These are phyloP conservation scores for Watsonalla cultraria DNA, from an alignment of 2,888 invertebrate species.

Conservation along the genomic window DNA sequence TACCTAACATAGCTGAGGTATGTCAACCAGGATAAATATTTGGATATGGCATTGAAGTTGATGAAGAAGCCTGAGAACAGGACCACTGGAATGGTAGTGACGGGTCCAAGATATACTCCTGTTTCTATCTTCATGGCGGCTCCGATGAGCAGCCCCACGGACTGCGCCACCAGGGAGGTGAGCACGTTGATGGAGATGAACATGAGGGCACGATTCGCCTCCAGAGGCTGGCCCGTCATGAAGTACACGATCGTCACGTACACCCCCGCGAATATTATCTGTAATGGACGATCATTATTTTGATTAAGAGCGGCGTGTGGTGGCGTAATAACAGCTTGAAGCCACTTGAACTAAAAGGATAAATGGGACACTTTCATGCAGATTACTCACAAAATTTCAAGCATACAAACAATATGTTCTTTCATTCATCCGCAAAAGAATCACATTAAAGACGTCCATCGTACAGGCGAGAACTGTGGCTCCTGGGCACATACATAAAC, in stretches of 20 bases:
- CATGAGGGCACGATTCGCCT: constrained; percentile 89
- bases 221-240: constrained; percentile 97
- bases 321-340: too few relatives aligned
- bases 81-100: constrained; percentile 93
- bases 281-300: constrained; percentile 35
- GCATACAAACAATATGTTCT: not conserved
- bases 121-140: constrained; percentile 93
- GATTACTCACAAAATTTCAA: too few relatives aligned
- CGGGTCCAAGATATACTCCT: constrained; percentile 89
- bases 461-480: too few relatives aligned
- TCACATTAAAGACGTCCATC: too few relatives aligned
- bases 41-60: constrained; percentile 93
- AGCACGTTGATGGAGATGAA: constrained; percentile 85
- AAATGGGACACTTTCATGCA: too few relatives aligned
- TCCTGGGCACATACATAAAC: too few relatives aligned
- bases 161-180: constrained; percentile 94
- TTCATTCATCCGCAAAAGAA: not conserved
- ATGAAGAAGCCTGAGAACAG: constrained; percentile 97
- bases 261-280: constrained; percentile 91
- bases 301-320: too few relatives aligned
- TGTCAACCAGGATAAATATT: constrained; percentile 92
- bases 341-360: too few relatives aligned
- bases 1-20: constrained; percentile 93
- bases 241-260: constrained; percentile 96
- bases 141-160: constrained; percentile 93